Evolutionary conservation across 2,113 vertebrate genomes (phyloP).

Genomic region (Ifrita kowaldi): DNA sequence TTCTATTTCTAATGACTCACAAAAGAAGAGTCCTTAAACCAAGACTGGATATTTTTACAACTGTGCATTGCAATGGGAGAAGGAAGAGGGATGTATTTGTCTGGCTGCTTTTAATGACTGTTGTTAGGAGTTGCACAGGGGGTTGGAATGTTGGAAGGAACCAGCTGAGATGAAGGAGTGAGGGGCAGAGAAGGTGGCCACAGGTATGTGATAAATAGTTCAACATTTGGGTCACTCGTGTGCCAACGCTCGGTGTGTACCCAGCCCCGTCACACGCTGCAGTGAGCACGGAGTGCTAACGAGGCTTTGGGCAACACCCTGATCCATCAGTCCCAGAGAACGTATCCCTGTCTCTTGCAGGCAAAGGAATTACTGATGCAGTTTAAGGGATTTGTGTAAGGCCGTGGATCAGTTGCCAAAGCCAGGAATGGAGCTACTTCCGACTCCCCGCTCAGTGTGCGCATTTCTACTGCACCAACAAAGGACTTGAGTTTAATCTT

Average conservation of each 20-base stretch:
- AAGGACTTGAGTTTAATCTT: neutral
- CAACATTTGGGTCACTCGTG: neutral
- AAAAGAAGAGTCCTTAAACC: neutral
- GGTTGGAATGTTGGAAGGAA: neutral
- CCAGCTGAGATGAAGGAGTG: neutral
- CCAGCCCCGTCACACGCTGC: rapidly evolving
- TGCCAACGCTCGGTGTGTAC: rapidly evolving
- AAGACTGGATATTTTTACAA: neutral
- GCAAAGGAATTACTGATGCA: neutral
- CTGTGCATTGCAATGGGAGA: neutral
- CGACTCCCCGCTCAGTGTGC: rapidly evolving
- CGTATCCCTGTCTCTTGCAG: neutral
- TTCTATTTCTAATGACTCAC: neutral
- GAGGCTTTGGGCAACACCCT: neutral
- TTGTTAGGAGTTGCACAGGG: neutral
- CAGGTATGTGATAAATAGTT: neutral
- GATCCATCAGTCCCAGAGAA: neutral
- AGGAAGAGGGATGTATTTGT: neutral
- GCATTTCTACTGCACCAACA: neutral
- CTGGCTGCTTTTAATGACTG: neutral
- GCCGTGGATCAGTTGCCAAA: neutral
- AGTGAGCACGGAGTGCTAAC: neutral
- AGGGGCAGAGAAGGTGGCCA: neutral
- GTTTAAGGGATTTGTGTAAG: neutral
- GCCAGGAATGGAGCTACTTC: neutral